phyloP scores from a whole-genome alignment of 2,888 invertebrate genomes.

The Unio pictorum region DNA sequence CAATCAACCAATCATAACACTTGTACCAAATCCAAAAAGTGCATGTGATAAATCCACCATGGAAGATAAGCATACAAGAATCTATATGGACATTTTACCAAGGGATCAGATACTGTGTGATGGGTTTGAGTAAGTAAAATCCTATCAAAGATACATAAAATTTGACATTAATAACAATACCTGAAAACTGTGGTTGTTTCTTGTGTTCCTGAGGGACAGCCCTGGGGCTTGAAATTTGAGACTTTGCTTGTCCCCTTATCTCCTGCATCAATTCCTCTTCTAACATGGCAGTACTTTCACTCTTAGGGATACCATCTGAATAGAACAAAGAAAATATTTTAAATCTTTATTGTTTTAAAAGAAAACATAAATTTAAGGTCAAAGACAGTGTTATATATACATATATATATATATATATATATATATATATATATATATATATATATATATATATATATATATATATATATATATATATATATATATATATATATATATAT shows the following conservation, averaged over 20 bases:
- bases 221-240: slow-evolving; percentile 4
- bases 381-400: too few relatives aligned
- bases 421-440: too few relatives aligned
- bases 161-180: slow-evolving; percentile 13
- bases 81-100: background rate
- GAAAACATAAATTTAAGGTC: too few relatives aligned
- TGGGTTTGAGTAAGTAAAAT: background rate
- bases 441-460: too few relatives aligned
- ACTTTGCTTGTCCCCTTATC: slow-evolving; percentile 2
- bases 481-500: too few relatives aligned
- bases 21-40: background rate
- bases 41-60: background rate
- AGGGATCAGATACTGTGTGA: background rate
- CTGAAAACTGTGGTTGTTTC: slow-evolving; percentile 31
- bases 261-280: slow-evolving; percentile 26
- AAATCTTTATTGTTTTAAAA: too few relatives aligned
- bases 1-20: background rate
- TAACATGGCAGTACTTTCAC: slow-evolving; percentile 22
- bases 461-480: too few relatives aligned
- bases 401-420: too few relatives aligned
- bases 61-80: background rate
- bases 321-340: background rate
- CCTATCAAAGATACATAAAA: background rate
- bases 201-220: slow-evolving; percentile 14
- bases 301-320: slow-evolving; percentile 44